Evolutionary conservation across 2,113 vertebrate species (phyloP).

Genomic region (Delphinapterus leucas): DNA sequence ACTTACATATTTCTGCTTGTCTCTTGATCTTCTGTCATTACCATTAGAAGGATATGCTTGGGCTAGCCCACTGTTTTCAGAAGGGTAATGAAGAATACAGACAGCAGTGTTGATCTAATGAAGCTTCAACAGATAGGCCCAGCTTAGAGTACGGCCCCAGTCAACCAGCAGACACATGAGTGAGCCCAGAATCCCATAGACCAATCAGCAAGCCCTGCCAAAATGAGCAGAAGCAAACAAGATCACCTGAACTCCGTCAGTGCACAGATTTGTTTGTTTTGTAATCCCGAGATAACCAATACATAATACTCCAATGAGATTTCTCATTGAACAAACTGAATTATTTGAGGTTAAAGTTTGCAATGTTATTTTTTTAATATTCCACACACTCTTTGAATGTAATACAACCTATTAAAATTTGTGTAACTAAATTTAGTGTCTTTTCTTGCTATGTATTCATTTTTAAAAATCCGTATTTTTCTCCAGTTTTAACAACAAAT

Average conservation of each 20-base stretch:
- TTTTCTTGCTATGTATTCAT: neutral
- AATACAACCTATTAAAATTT: neutral
- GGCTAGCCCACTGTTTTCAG: neutral
- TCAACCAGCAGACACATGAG: neutral
- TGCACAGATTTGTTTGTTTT: neutral
- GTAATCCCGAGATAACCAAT: neutral
- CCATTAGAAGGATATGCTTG: neutral
- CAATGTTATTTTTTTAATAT: neutral
- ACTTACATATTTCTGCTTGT: neutral
- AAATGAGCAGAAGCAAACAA: neutral
- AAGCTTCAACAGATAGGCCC: neutral
- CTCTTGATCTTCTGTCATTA: neutral
- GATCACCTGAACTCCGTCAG: neutral
- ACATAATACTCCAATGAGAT: neutral
- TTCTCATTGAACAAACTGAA: neutral
- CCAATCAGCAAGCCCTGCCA: neutral
- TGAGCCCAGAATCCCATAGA: neutral
- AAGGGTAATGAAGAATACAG: neutral
- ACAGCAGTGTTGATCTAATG: rapidly evolving
- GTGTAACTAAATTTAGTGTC: neutral
- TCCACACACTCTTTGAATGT: neutral
- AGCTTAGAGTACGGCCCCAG: rapidly evolving
- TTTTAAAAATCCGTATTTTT: neutral
- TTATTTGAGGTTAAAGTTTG: neutral
- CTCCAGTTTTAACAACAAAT: neutral